These are phyloP conservation scores for Leptosomus discolor DNA, from an alignment of 2,113 vertebrate genomes.

Conservation along the genomic window DNA sequence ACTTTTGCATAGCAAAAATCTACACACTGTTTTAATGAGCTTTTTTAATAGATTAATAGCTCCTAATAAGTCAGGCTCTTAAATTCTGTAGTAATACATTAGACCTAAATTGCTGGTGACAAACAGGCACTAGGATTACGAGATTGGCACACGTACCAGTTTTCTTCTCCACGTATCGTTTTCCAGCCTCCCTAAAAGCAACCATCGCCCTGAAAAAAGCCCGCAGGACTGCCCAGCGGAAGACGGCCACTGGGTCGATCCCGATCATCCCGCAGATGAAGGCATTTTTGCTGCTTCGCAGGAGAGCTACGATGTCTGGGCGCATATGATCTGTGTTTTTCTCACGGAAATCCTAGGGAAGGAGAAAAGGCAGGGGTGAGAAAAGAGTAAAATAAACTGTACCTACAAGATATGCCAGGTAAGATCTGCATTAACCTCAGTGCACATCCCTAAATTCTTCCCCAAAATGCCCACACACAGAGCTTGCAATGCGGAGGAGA, in stretches of 20 bases:
- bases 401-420: fast-evolving
- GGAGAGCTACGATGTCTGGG: constrained; percentile 92
- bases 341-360: constrained; percentile 91
- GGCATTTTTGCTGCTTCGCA: constrained; percentile 92
- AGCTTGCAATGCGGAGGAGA: fast-evolving
- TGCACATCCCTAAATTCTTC: fast-evolving
- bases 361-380: background rate
- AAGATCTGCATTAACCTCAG: background rate
- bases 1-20: background rate
- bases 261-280: constrained; percentile 95
- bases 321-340: constrained; percentile 99
- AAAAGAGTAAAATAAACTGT: background rate
- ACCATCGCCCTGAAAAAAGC: constrained; percentile 93
- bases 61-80: background rate
- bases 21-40: background rate
- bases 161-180: constrained; percentile 83
- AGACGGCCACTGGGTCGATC: constrained; percentile 90
- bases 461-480: fast-evolving
- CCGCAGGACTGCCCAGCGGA: constrained; percentile 95
- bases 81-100: background rate
- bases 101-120: background rate
- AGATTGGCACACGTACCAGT: constrained; percentile 75
- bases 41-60: background rate
- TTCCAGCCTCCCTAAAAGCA: constrained; percentile 91
- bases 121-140: background rate